Conservation (phyloP, 2,888 invertebrate species). For the Euspilapteryx auroguttella region DNA sequence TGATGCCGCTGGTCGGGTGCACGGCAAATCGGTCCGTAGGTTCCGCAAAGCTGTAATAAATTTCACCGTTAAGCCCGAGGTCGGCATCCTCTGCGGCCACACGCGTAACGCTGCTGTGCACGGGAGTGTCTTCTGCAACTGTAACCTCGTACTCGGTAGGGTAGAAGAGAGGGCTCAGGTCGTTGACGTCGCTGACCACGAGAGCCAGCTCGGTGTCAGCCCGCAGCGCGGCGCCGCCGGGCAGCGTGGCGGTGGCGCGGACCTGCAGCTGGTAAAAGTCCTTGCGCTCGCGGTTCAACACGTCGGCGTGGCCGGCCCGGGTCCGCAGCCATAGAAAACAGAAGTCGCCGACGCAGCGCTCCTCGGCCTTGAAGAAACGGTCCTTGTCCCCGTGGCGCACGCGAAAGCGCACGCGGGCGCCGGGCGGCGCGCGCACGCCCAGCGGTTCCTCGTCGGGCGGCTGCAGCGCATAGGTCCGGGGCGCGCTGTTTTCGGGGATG, state of each 20-base stretch:
- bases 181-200: constrained; percentile 81
- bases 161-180: constrained; percentile 92
- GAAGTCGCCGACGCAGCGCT: constrained; percentile 88
- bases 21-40: constrained; percentile 86
- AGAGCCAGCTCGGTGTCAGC: constrained; percentile 74
- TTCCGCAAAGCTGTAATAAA: constrained; percentile 90
- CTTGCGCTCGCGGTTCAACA: constrained; percentile 90
- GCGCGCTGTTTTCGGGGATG: constrained; percentile 90
- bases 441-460: constrained; percentile 73
- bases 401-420: constrained; percentile 72
- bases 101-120: constrained; percentile 78
- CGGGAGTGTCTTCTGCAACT: constrained; percentile 86
- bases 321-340: constrained; percentile 90
- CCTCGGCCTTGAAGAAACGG: constrained; percentile 91
- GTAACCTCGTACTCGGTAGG: constrained; percentile 83
- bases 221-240: constrained; percentile 64
- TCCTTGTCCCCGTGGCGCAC: constrained; percentile 87
- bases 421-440: constrained; percentile 66
- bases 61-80: constrained; percentile 92
- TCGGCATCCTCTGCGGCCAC: constrained; percentile 95
- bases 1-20: constrained; percentile 89
- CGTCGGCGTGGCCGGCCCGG: constrained; percentile 82
- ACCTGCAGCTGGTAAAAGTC: constrained; percentile 81
- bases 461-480: constrained; percentile 81
- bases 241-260: constrained; percentile 60